Evolutionary conservation across 2,113 vertebrate genomes (phyloP).

Genomic region (Periophthalmodon schlosseri): DNA sequence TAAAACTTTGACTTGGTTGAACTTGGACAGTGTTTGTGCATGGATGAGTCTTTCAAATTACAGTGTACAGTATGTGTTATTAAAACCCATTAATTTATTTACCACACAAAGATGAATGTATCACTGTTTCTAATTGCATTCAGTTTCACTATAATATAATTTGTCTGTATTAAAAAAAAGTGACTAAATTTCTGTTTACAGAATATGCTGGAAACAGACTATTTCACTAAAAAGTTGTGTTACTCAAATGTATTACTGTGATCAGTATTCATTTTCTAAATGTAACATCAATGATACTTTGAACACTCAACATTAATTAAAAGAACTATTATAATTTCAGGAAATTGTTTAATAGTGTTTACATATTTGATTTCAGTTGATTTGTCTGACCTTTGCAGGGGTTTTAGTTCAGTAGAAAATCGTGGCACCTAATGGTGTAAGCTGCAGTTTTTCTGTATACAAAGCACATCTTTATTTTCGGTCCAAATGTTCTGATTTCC

Average conservation of each 20-base stretch:
- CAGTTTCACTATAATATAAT: not conserved
- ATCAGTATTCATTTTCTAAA: not conserved
- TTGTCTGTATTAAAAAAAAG: not conserved
- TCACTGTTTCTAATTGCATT: slow-evolving; percentile 39
- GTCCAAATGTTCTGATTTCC: not conserved
- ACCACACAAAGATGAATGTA: slow-evolving; percentile 6
- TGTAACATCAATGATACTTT: not conserved
- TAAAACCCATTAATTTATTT: slow-evolving; percentile 36
- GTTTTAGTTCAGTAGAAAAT: not conserved
- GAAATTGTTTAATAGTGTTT: not conserved
- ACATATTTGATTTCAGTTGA: not conserved
- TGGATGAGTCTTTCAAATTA: slow-evolving; percentile 46
- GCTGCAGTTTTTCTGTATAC: not conserved
- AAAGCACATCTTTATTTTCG: not conserved
- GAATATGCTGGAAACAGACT: not conserved
- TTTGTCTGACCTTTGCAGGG: not conserved
- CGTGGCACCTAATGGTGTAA: not conserved
- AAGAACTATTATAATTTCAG: not conserved
- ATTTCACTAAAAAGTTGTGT: not conserved
- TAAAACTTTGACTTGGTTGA: slow-evolving; percentile 18
- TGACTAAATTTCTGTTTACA: not conserved
- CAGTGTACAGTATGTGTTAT: slow-evolving; percentile 12
- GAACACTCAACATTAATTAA: not conserved
- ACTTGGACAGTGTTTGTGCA: slow-evolving; percentile 51
- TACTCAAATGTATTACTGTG: not conserved